Evolutionary conservation across 1,140 invertebrate genomes (phyloP), one percentile per base, ranked within the genome.

Genomic region (Nephila pilipes): DNA sequence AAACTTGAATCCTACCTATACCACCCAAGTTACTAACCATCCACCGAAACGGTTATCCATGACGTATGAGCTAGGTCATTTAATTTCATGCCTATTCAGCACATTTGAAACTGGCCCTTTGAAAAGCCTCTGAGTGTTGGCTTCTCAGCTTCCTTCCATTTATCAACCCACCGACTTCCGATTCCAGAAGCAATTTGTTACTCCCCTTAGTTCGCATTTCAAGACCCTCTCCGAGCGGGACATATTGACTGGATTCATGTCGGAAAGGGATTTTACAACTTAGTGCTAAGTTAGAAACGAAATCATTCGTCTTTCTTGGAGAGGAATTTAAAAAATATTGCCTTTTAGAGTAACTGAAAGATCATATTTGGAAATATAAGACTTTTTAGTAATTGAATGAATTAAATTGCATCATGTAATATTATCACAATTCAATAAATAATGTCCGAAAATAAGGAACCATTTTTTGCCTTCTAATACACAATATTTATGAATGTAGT

Each of bases 11-110:
- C 69, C 65, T 18, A 32, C 69, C 69, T 18, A 32, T 29, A 32
- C 12, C 32, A 6, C 32, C 14, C 0, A 14, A 75, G 69, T 75
- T 75, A 75, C 20, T 75, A 36, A 36, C 32, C 18, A 46, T 46
- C 46, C 46, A 46, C 46, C 46, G 8, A 18, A 75, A 75, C 32
- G 69, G 29, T 18, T 36, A 18, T 75, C 69, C 29, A 5, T 16
- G 1, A 32, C 16, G 10, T 32, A 14, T 18, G 69, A 75, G 29
- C 32, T 29, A 75, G 69, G 29, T 83, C 38, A 3, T 83, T 83
- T 46, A 10, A 57, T 83, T 83, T 83, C 81, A 83, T 46, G 46
- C 81, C 81, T 83, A 83, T 83, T 83, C 81, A 83, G 81, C 81
- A 29, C 81, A 83, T 83, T 83, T 12, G 81, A 20, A 38, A 83